phyloP scores from a whole-genome alignment of 2,888 invertebrate species.

The Cacoxenus indagator region DNA sequence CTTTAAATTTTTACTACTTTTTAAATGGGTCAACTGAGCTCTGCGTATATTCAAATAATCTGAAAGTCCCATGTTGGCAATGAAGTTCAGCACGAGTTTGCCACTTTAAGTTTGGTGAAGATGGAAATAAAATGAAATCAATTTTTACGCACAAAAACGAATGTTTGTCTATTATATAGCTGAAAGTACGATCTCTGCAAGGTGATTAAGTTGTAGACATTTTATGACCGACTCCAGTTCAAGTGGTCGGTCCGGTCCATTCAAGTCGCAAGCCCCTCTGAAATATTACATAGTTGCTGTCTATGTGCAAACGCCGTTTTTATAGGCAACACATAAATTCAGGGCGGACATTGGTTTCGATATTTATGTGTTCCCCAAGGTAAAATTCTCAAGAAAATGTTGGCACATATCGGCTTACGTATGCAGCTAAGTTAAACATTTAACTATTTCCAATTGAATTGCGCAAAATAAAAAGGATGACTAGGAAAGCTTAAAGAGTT shows the following conservation, averaged over 20 bases:
- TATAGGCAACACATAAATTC: too few relatives aligned
- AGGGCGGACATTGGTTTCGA: neutral
- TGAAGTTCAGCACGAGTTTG: neutral
- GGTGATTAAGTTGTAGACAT: slow-evolving; percentile 9
- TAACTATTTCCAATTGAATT: too few relatives aligned
- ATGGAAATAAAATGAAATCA: neutral
- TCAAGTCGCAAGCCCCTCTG: too few relatives aligned
- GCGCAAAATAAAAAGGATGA: neutral
- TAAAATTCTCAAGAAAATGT: slow-evolving; percentile 2
- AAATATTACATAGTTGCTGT: neutral
- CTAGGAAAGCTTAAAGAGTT: neutral
- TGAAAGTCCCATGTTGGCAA: slow-evolving; percentile 1
- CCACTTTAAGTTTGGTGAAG: neutral
- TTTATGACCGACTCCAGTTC: neutral
- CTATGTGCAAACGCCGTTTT: neutral
- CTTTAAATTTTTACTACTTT: slow-evolving; percentile 57
- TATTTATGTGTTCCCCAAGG: slow-evolving; percentile 16
- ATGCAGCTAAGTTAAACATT: too few relatives aligned
- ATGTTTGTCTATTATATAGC: slow-evolving; percentile 5
- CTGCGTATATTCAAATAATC: neutral
- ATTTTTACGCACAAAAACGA: neutral
- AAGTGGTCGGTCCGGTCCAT: neutral
- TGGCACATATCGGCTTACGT: too few relatives aligned
- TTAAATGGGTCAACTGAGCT: slow-evolving; percentile 49
- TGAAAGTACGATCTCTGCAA: neutral